A percentile compares a stretch with the other conserved stretches of the same genome.
Conservation (phyloP, 2,888 invertebrate species). For the Eugnorisma glareosa region DNA sequence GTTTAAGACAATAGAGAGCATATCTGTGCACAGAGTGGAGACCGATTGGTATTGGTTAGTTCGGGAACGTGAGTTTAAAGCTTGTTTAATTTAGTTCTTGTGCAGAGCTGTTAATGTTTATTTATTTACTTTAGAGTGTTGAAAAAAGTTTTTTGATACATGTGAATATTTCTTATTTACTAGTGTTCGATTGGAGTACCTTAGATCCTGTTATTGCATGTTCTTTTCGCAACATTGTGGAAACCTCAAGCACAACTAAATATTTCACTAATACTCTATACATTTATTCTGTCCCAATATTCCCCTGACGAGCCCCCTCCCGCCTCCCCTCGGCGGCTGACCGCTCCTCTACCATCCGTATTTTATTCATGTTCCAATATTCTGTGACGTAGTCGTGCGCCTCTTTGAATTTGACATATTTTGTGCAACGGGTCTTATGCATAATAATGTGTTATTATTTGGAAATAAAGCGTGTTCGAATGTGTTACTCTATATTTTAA, state of each 20-base stretch:
- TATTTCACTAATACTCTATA: neutral
- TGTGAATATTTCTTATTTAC: neutral
- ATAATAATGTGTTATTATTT: neutral
- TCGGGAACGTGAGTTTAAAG: neutral
- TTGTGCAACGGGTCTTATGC: neutral
- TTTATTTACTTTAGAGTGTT: neutral
- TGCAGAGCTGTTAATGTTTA: neutral
- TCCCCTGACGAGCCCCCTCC: neutral
- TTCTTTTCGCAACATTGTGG: neutral
- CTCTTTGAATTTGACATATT: neutral
- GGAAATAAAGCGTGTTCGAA: neutral
- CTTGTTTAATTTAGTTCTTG: neutral
- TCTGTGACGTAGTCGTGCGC: neutral
- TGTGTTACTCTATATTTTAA: neutral
- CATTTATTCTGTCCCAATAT: slow-evolving; percentile 6
- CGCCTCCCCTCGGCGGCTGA: slow-evolving; percentile 2
- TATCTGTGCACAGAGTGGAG: neutral
- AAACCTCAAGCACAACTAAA: neutral
- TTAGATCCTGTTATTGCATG: no score
- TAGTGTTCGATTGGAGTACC: neutral
- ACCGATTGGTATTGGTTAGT: neutral
- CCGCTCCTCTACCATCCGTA: neutral
- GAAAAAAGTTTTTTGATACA: neutral
- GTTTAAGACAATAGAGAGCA: neutral
- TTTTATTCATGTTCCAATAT: slow-evolving; percentile 44